Evolutionary conservation across 2,888 invertebrate genomes (phyloP).

Genomic region (Macaria liturata): DNA sequence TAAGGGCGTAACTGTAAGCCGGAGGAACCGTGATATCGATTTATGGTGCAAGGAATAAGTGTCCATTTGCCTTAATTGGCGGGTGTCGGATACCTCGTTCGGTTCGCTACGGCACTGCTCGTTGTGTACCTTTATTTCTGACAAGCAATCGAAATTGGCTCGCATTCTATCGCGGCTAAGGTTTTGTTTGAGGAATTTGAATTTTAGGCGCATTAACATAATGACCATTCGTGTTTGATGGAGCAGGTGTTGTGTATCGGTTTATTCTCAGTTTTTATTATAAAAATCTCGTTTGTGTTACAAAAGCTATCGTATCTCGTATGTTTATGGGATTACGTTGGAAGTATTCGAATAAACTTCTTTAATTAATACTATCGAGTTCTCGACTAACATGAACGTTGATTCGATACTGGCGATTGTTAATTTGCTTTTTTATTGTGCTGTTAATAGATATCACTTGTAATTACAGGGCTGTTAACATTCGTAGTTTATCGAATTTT

Average conservation of each 20-base stretch:
- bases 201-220: conserved; percentile 76
- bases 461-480: conserved; percentile 24
- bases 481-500: conserved; percentile 18
- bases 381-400: conserved; percentile 40
- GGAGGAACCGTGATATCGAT: conserved; percentile 72
- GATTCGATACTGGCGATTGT: conserved; percentile 36
- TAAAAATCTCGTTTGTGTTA: conserved; percentile 76
- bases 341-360: conserved; percentile 46
- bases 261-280: conserved; percentile 79
- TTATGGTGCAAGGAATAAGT: conserved; percentile 76
- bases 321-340: conserved; percentile 66
- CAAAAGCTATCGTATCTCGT: conserved; percentile 61
- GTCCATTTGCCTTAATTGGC: conserved; percentile 79
- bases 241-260: conserved; percentile 80
- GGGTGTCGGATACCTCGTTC: conserved; percentile 67
- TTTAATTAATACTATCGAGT: conserved; percentile 56
- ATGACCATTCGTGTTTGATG: conserved; percentile 77
- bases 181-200: conserved; percentile 55
- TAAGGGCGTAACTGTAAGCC: conserved; percentile 74
- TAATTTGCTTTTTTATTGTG: conserved; percentile 37
- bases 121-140: conserved; percentile 52
- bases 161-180: conserved; percentile 50
- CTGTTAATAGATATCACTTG: conserved; percentile 17
- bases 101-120: conserved; percentile 64
- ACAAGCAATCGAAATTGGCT: conserved; percentile 52